Evolutionary conservation across 2,888 invertebrate species (phyloP).

Genomic region (Tipula confusa): DNA sequence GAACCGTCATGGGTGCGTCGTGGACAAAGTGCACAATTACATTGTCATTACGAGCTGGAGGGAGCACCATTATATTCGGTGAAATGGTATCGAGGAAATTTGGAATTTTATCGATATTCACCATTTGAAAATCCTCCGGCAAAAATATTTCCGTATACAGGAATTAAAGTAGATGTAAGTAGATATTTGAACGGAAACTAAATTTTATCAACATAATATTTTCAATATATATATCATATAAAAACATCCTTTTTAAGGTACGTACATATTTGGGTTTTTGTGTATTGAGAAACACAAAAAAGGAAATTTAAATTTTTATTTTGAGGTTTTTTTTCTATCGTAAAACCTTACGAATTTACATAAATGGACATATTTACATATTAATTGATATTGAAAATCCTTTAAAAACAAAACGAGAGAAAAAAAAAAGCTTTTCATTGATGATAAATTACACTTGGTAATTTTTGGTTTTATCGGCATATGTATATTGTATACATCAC

Average conservation of each 20-base stretch:
- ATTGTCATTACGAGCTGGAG: slow-evolving; percentile 60
- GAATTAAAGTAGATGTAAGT: slow-evolving; percentile 65
- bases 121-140: slow-evolving; percentile 61
- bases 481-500: not conserved
- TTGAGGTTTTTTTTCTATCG: not conserved
- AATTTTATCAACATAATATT: not conserved
- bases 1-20: slow-evolving; percentile 59
- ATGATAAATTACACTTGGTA: slow-evolving; percentile 12
- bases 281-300: not conserved
- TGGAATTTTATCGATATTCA: slow-evolving; percentile 65
- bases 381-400: slow-evolving; percentile 12
- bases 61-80: slow-evolving; percentile 65
- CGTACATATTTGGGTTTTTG: not conserved
- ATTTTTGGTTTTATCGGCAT: not conserved
- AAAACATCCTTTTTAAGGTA: not conserved
- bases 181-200: too few relatives aligned
- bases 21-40: slow-evolving; percentile 57
- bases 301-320: not conserved
- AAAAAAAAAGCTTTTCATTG: not conserved
- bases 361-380: not conserved
- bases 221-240: not conserved
- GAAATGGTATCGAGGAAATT: slow-evolving; percentile 64
- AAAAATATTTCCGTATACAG: slow-evolving; percentile 62
- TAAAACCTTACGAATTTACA: not conserved
- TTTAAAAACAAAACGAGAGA: not conserved